These are phyloP conservation scores for Urocynchramus pylzowi DNA, from an alignment of 2,113 vertebrate species.

Conservation along the genomic window DNA sequence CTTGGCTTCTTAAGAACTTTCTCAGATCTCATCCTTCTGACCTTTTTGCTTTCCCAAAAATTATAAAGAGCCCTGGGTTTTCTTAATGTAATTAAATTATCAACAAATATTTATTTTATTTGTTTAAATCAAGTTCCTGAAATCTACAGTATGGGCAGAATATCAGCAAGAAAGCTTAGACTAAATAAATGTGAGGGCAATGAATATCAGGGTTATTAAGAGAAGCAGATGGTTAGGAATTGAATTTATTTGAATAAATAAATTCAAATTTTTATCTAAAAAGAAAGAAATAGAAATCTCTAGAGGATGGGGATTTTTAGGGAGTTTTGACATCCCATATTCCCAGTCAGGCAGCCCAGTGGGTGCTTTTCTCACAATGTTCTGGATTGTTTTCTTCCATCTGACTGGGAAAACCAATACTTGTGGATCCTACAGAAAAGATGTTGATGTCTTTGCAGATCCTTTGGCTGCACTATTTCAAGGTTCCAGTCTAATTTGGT, in stretches of 20 bases:
- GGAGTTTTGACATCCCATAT: neutral
- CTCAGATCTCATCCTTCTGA: neutral
- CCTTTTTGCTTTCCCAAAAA: neutral
- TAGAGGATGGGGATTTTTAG: neutral
- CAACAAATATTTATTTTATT: neutral
- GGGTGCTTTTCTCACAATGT: neutral
- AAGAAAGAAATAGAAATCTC: neutral
- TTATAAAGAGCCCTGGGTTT: accelerated
- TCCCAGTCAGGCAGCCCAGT: neutral
- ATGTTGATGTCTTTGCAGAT: neutral
- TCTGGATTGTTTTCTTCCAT: neutral
- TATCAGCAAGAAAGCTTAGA: neutral
- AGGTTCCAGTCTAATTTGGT: neutral
- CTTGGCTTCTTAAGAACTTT: neutral
- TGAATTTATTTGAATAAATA: neutral
- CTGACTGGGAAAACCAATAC: neutral
- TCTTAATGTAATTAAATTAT: neutral
- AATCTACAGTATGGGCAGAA: neutral
- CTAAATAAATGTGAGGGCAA: neutral
- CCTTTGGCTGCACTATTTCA: neutral
- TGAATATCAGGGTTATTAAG: neutral
- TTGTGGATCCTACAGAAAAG: neutral
- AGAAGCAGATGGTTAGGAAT: neutral
- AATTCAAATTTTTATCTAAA: too few species aligned
- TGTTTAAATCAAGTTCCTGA: neutral